Conservation (phyloP, 2,113 vertebrate species). For the Dinomys branickii region DNA sequence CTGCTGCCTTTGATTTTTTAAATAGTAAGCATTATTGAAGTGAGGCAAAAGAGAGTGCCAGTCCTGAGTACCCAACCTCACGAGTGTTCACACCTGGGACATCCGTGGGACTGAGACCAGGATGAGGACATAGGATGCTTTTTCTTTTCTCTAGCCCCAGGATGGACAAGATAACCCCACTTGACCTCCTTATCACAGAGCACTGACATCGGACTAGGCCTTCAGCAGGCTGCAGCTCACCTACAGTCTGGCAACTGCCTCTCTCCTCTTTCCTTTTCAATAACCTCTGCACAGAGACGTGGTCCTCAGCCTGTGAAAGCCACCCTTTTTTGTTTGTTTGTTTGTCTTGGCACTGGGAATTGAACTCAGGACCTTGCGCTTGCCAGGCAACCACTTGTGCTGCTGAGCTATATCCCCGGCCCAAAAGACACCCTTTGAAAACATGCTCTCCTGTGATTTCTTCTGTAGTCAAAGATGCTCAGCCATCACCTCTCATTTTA, state of each 20-base stretch:
- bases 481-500: background rate
- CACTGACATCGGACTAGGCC: background rate
- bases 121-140: no score
- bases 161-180: no score
- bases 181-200: background rate
- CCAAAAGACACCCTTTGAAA: background rate
- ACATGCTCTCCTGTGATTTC: background rate
- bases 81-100: no score
- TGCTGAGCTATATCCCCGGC: no score
- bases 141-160: no score
- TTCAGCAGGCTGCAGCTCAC: background rate
- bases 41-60: background rate
- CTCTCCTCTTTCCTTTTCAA: background rate
- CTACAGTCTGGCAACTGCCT: background rate
- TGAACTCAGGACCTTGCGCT: no score
- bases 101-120: no score
- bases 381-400: no score
- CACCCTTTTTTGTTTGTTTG: no score
- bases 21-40: background rate
- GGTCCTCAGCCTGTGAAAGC: background rate
- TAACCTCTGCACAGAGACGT: background rate
- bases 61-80: background rate
- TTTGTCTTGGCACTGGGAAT: no score
- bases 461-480: background rate
- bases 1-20: background rate